These are phyloP conservation scores for Carassius auratus DNA, from an alignment of 2,113 vertebrate genomes.

Conservation along the genomic window DNA sequence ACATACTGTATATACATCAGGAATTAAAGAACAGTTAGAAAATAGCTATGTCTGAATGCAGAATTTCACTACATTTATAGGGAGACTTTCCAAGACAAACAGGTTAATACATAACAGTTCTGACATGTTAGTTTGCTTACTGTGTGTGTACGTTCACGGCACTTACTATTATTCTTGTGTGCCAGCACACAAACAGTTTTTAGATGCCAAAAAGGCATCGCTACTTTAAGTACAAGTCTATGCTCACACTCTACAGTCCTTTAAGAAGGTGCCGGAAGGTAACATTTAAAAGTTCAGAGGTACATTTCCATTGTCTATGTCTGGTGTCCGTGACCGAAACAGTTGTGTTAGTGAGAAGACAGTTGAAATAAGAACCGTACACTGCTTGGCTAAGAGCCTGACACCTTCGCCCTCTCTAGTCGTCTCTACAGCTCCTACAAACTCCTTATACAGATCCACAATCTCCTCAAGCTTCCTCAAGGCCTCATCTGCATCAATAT, in stretches of 20 bases:
- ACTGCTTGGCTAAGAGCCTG: conserved; percentile 84
- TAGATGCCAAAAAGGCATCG: conserved; percentile 33
- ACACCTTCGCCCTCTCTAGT: conserved; percentile 80
- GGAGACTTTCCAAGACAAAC: conserved; percentile 65
- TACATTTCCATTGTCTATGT: conserved; percentile 72
- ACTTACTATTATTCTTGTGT: conserved; percentile 58
- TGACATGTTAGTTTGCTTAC: conserved; percentile 50
- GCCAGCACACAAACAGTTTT: conserved; percentile 57
- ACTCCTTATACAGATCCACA: conserved; percentile 84
- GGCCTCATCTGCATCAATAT: conserved; percentile 73
- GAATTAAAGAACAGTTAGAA: conserved; percentile 76
- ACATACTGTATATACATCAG: conserved; percentile 79
- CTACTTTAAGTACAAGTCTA: conserved; percentile 46
- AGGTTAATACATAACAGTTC: conserved; percentile 47
- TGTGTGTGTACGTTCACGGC: conserved; percentile 48
- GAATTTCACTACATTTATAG: conserved; percentile 71
- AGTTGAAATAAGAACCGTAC: conserved; percentile 87
- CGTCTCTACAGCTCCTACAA: conserved; percentile 85
- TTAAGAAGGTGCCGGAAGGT: conserved; percentile 54
- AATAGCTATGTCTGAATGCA: conserved; percentile 80
- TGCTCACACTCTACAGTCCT: conserved; percentile 37
- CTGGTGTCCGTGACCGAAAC: conserved; percentile 77
- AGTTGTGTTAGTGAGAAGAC: conserved; percentile 91
- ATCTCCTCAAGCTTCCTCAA: conserved; percentile 83
- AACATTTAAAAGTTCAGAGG: conserved; percentile 75